phyloP scores from a whole-genome alignment of 1,140 invertebrate genomes.

The Zaprionus lachaisei region DNA sequence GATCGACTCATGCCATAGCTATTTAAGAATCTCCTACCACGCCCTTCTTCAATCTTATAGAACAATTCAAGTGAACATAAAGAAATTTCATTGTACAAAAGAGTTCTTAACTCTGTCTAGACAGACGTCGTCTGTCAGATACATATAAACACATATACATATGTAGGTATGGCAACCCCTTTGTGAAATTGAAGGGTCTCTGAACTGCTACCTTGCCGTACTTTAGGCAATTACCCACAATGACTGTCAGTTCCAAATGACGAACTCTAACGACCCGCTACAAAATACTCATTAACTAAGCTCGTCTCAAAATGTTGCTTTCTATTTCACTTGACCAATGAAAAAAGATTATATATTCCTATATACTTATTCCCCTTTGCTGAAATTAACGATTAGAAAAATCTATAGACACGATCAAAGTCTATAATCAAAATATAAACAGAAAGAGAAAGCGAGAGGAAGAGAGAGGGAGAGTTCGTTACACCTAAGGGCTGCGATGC shows the following conservation, averaged over 20 bases:
- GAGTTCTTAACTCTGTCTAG: slow-evolving; percentile 1
- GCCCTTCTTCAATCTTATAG: neutral
- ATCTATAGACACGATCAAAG: neutral
- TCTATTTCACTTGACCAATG: slow-evolving; percentile 15
- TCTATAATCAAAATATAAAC: neutral
- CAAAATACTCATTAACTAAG: slow-evolving; percentile 12
- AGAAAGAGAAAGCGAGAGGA: neutral
- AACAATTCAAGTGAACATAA: neutral
- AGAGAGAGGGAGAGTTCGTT: neutral
- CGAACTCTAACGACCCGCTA: slow-evolving; percentile 21
- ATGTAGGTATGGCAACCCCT: neutral
- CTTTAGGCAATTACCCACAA: slow-evolving; percentile 24
- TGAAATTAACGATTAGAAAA: neutral
- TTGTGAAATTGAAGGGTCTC: neutral
- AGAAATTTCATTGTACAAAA: neutral
- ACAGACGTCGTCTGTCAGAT: neutral
- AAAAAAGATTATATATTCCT: neutral
- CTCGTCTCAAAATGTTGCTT: slow-evolving; percentile 12
- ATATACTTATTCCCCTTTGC: neutral
- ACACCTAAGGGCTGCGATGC: neutral
- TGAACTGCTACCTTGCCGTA: neutral
- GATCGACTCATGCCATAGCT: slow-evolving; percentile 2
- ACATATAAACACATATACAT: neutral
- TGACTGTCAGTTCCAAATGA: slow-evolving; percentile 28
- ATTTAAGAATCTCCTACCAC: neutral